Conservation (phyloP, 2,113 vertebrate species). For the Takifugu bimaculatus region DNA sequence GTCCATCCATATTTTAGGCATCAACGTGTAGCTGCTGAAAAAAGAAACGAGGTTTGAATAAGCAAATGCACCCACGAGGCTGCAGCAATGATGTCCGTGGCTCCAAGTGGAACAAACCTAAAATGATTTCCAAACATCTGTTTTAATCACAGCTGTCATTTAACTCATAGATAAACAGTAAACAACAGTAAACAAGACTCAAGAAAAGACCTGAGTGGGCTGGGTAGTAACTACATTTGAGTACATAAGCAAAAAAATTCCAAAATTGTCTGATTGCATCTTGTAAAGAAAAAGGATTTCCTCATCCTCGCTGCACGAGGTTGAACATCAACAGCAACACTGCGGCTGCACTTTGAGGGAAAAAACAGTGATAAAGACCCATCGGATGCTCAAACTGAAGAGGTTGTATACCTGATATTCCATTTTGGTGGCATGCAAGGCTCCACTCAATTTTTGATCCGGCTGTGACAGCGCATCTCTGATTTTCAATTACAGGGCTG, state of each 20-base stretch:
- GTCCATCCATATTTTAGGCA: too few relatives aligned
- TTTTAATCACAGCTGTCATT: neutral
- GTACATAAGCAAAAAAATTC: too few relatives aligned
- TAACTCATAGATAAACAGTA: neutral
- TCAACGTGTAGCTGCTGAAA: neutral
- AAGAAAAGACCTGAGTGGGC: neutral
- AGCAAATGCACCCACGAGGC: too few relatives aligned
- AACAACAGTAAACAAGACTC: neutral
- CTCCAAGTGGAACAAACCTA: conserved; percentile 12
- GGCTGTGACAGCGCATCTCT: conserved; percentile 38
- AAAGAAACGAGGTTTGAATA: conserved; percentile 1
- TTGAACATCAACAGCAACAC: too few relatives aligned
- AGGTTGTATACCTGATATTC: conserved; percentile 27
- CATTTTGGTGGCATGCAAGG: conserved; percentile 14
- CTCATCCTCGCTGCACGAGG: neutral
- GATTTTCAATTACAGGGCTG: conserved; percentile 69
- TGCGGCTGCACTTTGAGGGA: too few relatives aligned
- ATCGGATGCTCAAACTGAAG: conserved; percentile 12
- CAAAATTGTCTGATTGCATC: too few relatives aligned
- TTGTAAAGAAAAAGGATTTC: neutral
- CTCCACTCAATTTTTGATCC: conserved; percentile 32
- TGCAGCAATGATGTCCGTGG: too few relatives aligned
- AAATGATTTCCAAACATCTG: conserved; percentile 1
- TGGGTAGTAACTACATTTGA: too few relatives aligned
- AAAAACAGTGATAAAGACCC: too few relatives aligned